Percentiles rank a stretch among this genome's conserved stretches.
Conservation (phyloP, 2,113 vertebrate species). For the Atlantisia rogersi region DNA sequence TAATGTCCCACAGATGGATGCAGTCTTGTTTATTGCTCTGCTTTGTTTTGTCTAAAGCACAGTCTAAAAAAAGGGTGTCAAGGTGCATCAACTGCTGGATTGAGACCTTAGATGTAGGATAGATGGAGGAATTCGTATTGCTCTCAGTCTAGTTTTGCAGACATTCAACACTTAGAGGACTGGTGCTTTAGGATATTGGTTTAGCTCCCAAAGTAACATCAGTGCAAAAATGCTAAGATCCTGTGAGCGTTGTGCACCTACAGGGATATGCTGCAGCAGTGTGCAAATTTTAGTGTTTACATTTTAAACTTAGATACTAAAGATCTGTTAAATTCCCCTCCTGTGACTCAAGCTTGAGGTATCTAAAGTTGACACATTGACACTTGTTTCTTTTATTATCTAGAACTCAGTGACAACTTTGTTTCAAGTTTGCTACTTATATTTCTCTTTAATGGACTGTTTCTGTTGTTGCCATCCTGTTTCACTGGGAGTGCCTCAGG, state of each 20-base stretch:
- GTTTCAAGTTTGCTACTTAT: background rate
- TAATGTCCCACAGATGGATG: background rate
- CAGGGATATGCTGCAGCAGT: background rate
- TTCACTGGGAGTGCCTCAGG: background rate
- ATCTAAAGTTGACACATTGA: background rate
- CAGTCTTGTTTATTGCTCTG: background rate
- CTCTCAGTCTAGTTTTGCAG: background rate
- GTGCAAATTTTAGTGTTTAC: background rate
- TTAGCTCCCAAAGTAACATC: background rate
- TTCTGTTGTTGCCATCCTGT: background rate
- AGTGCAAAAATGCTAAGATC: background rate
- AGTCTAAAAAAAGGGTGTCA: background rate
- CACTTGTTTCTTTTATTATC: background rate
- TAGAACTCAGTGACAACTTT: background rate
- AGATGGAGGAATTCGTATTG: background rate
- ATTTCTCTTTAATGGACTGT: background rate
- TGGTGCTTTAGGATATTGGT: background rate
- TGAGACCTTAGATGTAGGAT: background rate
- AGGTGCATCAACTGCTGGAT: background rate
- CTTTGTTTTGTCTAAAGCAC: background rate
- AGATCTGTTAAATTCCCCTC: background rate
- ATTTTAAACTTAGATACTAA: background rate
- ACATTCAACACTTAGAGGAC: background rate
- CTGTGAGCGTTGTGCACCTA: background rate
- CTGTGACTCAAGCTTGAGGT: background rate